These are phyloP conservation scores for Leguminivora glycinivorella DNA, from an alignment of 1,140 invertebrate species.

Conservation along the genomic window DNA sequence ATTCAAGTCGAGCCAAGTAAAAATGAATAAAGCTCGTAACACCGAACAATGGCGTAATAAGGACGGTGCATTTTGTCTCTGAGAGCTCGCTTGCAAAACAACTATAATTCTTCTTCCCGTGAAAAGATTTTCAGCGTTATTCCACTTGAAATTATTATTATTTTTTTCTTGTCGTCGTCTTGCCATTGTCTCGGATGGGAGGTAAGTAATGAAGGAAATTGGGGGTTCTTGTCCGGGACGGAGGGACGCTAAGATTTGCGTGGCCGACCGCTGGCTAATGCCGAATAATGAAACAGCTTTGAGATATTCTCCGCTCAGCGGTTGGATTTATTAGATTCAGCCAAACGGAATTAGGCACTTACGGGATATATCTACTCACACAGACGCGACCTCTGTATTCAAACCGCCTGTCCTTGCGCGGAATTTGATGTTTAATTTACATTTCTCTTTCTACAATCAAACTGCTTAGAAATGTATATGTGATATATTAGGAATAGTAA, in stretches of 20 bases:
- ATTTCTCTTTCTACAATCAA: not conserved
- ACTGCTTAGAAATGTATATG: not conserved
- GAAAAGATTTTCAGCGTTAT: constrained; percentile 79
- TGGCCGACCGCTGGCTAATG: constrained; percentile 68
- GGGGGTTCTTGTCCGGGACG: constrained; percentile 61
- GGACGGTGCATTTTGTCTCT: constrained; percentile 77
- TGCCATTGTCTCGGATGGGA: constrained; percentile 75
- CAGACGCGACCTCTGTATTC: not conserved
- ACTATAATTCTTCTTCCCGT: constrained; percentile 77
- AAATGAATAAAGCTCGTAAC: constrained; percentile 77
- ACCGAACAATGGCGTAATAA: constrained; percentile 76
- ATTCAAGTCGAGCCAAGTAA: constrained; percentile 78
- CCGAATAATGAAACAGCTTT: constrained; percentile 74
- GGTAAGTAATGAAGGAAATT: constrained; percentile 79
- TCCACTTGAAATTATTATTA: constrained; percentile 79
- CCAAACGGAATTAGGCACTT: constrained; percentile 60
- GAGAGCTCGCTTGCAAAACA: constrained; percentile 76
- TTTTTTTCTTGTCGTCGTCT: constrained; percentile 75
- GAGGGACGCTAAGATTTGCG: constrained; percentile 72
- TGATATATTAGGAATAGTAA: not conserved
- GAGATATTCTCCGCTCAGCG: constrained; percentile 59
- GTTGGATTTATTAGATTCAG: constrained; percentile 69
- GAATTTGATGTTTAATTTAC: not conserved
- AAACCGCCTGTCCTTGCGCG: constrained; percentile 1
- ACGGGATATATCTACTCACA: constrained; percentile 34